These are phyloP conservation scores for Xerus inauris DNA, from an alignment of 2,113 vertebrate genomes.

Conservation along the genomic window DNA sequence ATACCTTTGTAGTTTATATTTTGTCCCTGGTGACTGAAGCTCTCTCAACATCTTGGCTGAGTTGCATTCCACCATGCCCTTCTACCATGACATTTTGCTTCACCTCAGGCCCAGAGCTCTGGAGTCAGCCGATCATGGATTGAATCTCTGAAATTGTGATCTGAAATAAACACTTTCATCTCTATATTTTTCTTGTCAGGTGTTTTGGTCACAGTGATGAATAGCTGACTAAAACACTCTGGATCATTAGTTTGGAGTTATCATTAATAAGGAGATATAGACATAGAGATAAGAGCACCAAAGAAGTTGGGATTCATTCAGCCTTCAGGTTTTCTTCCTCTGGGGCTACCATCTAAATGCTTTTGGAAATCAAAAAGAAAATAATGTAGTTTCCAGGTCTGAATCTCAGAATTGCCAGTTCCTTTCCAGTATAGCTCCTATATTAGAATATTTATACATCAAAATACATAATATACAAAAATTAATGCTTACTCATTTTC, in stretches of 20 bases:
- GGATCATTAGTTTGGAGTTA: not conserved
- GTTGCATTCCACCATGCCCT: too few relatives aligned
- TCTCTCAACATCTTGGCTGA: too few relatives aligned
- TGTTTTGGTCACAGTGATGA: too few relatives aligned
- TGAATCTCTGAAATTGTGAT: too few relatives aligned
- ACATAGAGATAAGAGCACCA: not conserved
- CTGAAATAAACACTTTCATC: too few relatives aligned
- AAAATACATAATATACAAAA: not conserved
- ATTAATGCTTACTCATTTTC: not conserved
- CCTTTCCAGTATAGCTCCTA: not conserved
- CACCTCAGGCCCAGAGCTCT: too few relatives aligned
- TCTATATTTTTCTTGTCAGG: too few relatives aligned
- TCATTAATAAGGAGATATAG: not conserved
- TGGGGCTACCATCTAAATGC: not conserved
- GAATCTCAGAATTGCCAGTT: not conserved
- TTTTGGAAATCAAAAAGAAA: not conserved
- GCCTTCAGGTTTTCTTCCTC: not conserved
- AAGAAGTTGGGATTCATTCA: not conserved
- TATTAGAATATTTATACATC: not conserved
- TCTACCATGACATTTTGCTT: too few relatives aligned
- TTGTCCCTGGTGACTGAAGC: too few relatives aligned
- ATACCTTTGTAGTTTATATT: too few relatives aligned
- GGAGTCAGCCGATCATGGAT: too few relatives aligned
- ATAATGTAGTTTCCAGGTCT: not conserved
- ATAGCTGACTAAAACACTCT: not conserved